Evolutionary conservation across 2,888 invertebrate species (phyloP), one percentile per base, ranked within the genome.

Genomic region (Melinaea marsaeus): DNA sequence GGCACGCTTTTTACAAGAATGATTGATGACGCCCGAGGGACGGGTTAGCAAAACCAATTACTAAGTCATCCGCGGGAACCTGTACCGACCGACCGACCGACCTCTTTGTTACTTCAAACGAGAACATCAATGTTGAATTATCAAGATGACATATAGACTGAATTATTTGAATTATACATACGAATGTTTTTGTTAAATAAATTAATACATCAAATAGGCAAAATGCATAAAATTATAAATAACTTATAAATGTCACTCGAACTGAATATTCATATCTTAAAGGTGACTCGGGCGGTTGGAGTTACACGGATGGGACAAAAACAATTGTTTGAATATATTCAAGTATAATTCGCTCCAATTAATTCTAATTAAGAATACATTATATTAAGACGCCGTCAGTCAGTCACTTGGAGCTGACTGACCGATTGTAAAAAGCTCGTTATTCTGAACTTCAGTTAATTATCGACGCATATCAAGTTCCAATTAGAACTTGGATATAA

Each of bases 401-500:
- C 51, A 42, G 54, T 69, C 65, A 63, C 65, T 67, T 60, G 58
- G 47, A 32, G 55, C 61, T 33, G 65, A 62, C 62, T 78, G 79
- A 48, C 61, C 22, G 65, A 62, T 63, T 78, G 79, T 81, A 85
- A 86, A 85, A 86, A 85, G 80, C 85, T 86, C 84, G 83, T 86
- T 85, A 85, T 82, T 83, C 77, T 80, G 81, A 85, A 81, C 79
- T 78, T 62, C 71, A 77, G 80, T 83, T 86, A 84, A 86, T 86
- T 85, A 83, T 84, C 81, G 79, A 22, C 83, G 84, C 85, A 83
- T 88, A 87, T 87, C 88, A 84, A 83, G 79, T 85, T 88, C 85
- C 85, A 88, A 89, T 89, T 88, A 88, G 83, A 82, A 77, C 74
- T 75, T 75, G 73, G 78, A 75, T 81, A 81, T 83, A 83, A 85